Evolutionary conservation across 2,113 vertebrate species (phyloP).

Genomic region (Scortum barcoo): DNA sequence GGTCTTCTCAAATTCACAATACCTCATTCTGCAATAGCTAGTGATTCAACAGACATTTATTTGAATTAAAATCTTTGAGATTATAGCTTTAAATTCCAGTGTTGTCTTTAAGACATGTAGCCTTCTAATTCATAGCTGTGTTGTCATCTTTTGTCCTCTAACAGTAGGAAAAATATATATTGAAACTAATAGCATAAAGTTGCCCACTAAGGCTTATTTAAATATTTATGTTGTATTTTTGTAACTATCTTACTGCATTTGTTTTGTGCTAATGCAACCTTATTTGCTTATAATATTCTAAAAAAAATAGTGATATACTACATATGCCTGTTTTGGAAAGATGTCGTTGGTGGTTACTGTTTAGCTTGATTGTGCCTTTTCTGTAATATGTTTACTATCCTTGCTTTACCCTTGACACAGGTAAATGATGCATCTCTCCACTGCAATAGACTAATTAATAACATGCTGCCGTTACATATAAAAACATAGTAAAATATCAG

Average conservation of each 20-base stretch:
- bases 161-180: too few relatives aligned
- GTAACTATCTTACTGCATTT: not conserved
- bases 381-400: not conserved
- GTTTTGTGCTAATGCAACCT: too few relatives aligned
- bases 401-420: not conserved
- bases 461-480: not conserved
- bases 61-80: too few relatives aligned
- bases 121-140: not conserved
- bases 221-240: not conserved
- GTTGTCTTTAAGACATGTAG: not conserved
- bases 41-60: too few relatives aligned
- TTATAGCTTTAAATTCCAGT: not conserved
- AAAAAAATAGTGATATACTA: not conserved
- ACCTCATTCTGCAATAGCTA: too few relatives aligned
- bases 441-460: not conserved
- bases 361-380: conserved; percentile 1
- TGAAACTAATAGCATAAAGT: not conserved
- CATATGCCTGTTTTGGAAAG: not conserved
- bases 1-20: too few relatives aligned
- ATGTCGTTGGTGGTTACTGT: not conserved
- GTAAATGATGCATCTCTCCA: not conserved
- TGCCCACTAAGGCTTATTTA: not conserved
- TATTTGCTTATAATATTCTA: too few relatives aligned
- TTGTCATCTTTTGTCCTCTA: not conserved
- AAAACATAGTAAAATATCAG: not conserved